Evolutionary conservation across 2,888 invertebrate species (phyloP), one percentile per base, ranked within the genome.

Genomic region (Diplolepis rosae): DNA sequence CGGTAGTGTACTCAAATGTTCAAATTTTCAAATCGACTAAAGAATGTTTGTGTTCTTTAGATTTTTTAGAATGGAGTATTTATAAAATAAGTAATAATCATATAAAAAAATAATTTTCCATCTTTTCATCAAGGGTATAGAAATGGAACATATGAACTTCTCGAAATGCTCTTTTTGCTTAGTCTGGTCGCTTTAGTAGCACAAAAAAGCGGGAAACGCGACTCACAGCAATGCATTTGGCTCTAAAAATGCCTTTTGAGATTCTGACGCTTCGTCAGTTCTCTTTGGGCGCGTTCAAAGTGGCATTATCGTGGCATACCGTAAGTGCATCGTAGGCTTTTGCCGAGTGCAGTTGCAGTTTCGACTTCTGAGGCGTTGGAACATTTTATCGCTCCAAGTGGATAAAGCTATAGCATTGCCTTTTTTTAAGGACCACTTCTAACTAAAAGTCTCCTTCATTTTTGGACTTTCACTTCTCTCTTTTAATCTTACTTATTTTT

Each of bases 251-350:
- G 50, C 68, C 76, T 72, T 74, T 73, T 67, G 72, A 72, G 50
- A 68, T 68, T 56, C 66, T 71, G 72, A 84, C 83, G 84, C 81
- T 83, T 84, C 83, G 83, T 82, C 83, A 79, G 82, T 82, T 83
- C 80, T 72, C 79, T 80, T 81, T 79, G 79, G 80, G 80, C 76
- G 76, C 76, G 75, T 77, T 78, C 77, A 76, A 79, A 82, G 84
- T 83, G 82, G 83, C 81, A 83, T 84, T 84, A 83, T 84, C 82
- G 80, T 70, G 70, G 73, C 72, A 70, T 70, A 73, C 76, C 70
- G 72, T 73, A 74, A 77, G 73, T 73, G 77, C 76, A 76, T 76
- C 72, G 73, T 70, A 74, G 74, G 74, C 74, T 74, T 73, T 61
- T 73, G 70, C 72, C 68, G 72, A 74, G 74, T 74, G 70, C 70